A percentile compares a stretch with the other conserved stretches of the same genome.
Evolutionary conservation across 2,888 invertebrate genomes (phyloP).

Genomic region (Entomobrya proxima): DNA sequence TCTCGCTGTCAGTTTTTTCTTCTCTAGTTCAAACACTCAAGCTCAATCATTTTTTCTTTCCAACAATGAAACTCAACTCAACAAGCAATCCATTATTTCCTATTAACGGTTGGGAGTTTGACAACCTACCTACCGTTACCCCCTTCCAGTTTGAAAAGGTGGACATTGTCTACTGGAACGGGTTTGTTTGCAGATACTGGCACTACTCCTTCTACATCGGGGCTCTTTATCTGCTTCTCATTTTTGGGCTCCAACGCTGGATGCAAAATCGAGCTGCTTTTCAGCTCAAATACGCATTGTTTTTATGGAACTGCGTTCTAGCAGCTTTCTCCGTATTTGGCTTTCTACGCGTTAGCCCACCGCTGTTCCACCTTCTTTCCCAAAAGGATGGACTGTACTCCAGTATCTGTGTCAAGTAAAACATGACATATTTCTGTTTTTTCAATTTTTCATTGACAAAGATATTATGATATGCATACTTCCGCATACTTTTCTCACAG

Average conservation of each 20-base stretch:
- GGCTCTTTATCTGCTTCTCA: constrained; percentile 49
- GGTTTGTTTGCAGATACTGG: constrained; percentile 43
- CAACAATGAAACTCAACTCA: background rate
- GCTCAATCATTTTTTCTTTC: background rate
- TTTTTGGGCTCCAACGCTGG: constrained; percentile 48
- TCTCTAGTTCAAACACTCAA: background rate
- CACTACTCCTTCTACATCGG: constrained; percentile 33
- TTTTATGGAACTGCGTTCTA: constrained; percentile 49
- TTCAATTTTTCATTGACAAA: too few relatives aligned
- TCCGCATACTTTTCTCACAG: too few relatives aligned
- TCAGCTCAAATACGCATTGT: constrained; percentile 43
- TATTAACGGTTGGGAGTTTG: constrained; percentile 40
- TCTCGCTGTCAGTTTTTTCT: too few relatives aligned
- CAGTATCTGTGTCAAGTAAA: constrained; percentile 20
- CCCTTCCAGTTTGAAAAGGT: constrained; percentile 50
- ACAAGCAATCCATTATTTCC: background rate
- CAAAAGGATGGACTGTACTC: constrained; percentile 19
- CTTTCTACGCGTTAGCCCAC: constrained; percentile 50
- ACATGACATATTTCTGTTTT: background rate
- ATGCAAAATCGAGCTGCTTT: constrained; percentile 55
- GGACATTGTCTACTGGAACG: constrained; percentile 50
- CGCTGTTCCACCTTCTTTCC: constrained; percentile 76
- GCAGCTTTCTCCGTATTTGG: constrained; percentile 76
- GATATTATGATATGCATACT: too few relatives aligned
- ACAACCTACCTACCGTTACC: constrained; percentile 36